These are phyloP conservation scores for Perithous albicinctus DNA, from an alignment of 2,888 invertebrate species.

Conservation along the genomic window DNA sequence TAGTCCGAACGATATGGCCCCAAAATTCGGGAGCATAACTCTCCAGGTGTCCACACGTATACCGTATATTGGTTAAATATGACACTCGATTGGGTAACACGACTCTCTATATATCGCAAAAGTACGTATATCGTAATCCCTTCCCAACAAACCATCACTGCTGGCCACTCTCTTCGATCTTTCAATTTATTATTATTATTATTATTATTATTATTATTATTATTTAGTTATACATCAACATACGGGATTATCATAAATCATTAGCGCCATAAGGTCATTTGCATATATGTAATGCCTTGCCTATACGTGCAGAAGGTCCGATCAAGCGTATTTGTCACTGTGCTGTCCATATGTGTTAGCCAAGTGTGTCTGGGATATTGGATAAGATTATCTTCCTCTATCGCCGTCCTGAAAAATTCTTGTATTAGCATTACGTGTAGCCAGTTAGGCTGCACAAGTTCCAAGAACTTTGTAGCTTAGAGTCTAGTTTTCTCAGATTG, in stretches of 20 bases:
- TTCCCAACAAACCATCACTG: neutral
- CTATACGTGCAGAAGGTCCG: conserved; percentile 59
- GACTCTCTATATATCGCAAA: conserved; percentile 12
- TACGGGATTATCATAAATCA: conserved; percentile 50
- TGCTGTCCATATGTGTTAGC: neutral
- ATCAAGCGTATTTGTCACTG: conserved; percentile 30
- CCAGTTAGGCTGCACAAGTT: neutral
- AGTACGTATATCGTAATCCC: conserved; percentile 35
- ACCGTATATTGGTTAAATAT: conserved; percentile 27
- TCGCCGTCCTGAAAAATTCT: neutral
- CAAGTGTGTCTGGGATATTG: neutral
- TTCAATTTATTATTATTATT: conserved; percentile 2
- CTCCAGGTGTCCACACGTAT: conserved; percentile 18
- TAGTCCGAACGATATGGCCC: neutral
- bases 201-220: too few relatives aligned
- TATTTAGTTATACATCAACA: too few relatives aligned
- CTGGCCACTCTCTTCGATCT: neutral
- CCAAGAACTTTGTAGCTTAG: neutral
- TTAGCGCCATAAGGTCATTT: conserved; percentile 42
- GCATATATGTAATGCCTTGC: conserved; percentile 2
- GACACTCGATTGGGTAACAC: conserved; percentile 53
- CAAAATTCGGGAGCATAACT: conserved; percentile 6
- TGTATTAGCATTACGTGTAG: neutral
- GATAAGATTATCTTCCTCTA: neutral
- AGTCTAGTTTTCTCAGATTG: neutral